Evolutionary conservation across 1,140 invertebrate genomes (phyloP), one percentile per base, ranked within the genome.

Genomic region (Micrasema longulum): DNA sequence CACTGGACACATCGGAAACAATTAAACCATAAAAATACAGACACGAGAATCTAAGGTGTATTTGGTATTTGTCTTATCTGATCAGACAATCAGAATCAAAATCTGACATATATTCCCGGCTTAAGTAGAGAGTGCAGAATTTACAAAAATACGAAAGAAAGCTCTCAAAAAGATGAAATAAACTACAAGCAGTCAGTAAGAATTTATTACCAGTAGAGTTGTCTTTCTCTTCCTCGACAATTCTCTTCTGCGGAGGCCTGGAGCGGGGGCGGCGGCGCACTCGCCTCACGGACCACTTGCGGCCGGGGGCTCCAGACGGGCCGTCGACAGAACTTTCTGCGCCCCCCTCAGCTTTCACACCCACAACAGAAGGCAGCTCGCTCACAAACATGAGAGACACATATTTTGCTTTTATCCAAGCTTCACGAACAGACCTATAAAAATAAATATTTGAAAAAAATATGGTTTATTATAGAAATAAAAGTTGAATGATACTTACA

Each of bases 391-490:
- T 64, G 60, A 81, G 73, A 20, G 77, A 76, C 68, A 93, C 88
- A 80, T 93, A 94, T 77, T 94, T 94, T 0, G 90, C 87, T 78
- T 90, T 91, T 43, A 94, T 93, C 91, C 91, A 94, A 12, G 87
- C 83, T 77, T 94, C 92, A 1, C 93, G 87, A 12, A 93, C 84
- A 4, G 86, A 84, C 11, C 90, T 91, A 76, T 10, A 69, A 77
- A 77, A 43, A 26, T 9, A 52, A 45, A 45, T 45, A 14, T n/a
- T n/a, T n/a, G n/a, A n/a, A n/a, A n/a, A 38, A 12, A 38, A 38
- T 38, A 12, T 7, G 5, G 12, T 38, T 12, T 7, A 38, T 7
- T 12, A 38, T n/a, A n/a, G n/a, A n/a, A n/a, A n/a, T n/a, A n/a
- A n/a, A n/a, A n/a, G n/a, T n/a, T n/a, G n/a, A n/a, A 38, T 7